Evolutionary conservation across 2,888 invertebrate genomes (phyloP).

Genomic region (Agrilus cyanescens): DNA sequence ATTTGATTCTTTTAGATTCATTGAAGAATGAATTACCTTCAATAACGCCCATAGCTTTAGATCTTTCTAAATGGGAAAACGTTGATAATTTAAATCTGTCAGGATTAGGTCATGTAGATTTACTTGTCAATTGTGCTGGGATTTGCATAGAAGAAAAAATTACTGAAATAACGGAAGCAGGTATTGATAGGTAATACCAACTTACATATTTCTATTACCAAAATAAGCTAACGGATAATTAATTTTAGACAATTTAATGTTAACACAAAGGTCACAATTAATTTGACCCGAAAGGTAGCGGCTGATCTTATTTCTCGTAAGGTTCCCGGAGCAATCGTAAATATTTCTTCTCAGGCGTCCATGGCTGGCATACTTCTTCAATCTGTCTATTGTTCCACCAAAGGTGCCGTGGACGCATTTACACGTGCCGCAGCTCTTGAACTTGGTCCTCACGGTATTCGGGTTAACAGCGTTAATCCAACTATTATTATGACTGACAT

Average conservation of each 20-base stretch:
- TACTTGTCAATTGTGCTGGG: neutral
- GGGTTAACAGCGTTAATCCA: conserved; percentile 83
- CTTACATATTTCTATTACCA: too few species aligned
- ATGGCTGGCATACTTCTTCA: conserved; percentile 59
- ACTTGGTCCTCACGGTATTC: conserved; percentile 64
- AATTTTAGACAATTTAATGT: conserved; percentile 39
- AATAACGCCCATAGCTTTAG: conserved; percentile 54
- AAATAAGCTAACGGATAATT: too few species aligned
- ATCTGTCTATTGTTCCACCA: conserved; percentile 66
- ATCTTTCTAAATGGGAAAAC: conserved; percentile 65
- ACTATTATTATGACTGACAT: conserved; percentile 81
- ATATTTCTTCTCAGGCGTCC: conserved; percentile 75
- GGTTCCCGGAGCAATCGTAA: conserved; percentile 65
- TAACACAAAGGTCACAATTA: conserved; percentile 72
- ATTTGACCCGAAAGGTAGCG: conserved; percentile 68
- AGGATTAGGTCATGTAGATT: neutral
- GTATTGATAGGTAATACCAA: neutral
- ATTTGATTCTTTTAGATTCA: conserved; percentile 32
- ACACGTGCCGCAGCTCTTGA: conserved; percentile 74
- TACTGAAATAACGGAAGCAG: neutral
- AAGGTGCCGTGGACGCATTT: conserved; percentile 74
- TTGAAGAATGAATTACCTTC: conserved; percentile 16
- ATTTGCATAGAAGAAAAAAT: neutral
- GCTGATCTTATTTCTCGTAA: conserved; percentile 56
- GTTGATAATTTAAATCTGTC: too few species aligned